Percentiles rank a stretch among this genome's conserved stretches.
These are phyloP conservation scores for Pegoplata infirma DNA, from an alignment of 2,888 invertebrate species.

Conservation along the genomic window DNA sequence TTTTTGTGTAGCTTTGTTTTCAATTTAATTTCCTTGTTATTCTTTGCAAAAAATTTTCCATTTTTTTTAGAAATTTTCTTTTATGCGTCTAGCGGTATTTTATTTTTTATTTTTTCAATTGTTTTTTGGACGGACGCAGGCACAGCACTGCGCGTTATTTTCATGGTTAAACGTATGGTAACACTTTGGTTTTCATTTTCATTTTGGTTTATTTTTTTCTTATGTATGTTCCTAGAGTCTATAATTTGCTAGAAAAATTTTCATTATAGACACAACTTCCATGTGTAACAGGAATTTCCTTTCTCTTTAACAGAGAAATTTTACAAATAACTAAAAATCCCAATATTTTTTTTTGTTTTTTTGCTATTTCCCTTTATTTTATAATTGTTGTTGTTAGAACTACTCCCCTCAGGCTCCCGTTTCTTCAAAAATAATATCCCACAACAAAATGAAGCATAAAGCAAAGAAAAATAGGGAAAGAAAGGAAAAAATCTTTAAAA, in stretches of 20 bases:
- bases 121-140: conserved; percentile 60
- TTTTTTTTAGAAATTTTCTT: neutral
- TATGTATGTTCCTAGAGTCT: too few relatives aligned
- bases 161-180: conserved; percentile 45
- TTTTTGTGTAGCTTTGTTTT: too few relatives aligned
- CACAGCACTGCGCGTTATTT: conserved; percentile 58
- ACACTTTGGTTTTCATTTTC: conserved; percentile 24
- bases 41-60: conserved; percentile 2
- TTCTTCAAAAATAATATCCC: conserved; percentile 32
- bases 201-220: too few relatives aligned
- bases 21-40: conserved; percentile 6
- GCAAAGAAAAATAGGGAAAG: too few relatives aligned
- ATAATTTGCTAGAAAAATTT: conserved; percentile 30
- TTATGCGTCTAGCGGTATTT: conserved; percentile 36
- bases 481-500: too few relatives aligned
- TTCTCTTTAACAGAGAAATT: neutral
- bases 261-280: conserved; percentile 13
- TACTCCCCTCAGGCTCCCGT: too few relatives aligned
- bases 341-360: conserved; percentile 22
- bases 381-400: too few relatives aligned
- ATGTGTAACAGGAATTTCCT: conserved; percentile 11
- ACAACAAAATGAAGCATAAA: too few relatives aligned
- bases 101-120: too few relatives aligned
- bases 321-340: conserved; percentile 21
- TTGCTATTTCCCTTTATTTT: neutral